Percentiles rank a stretch among this genome's conserved stretches.
Conservation (phyloP, 2,888 invertebrate species). For the Lepas anatifera region DNA sequence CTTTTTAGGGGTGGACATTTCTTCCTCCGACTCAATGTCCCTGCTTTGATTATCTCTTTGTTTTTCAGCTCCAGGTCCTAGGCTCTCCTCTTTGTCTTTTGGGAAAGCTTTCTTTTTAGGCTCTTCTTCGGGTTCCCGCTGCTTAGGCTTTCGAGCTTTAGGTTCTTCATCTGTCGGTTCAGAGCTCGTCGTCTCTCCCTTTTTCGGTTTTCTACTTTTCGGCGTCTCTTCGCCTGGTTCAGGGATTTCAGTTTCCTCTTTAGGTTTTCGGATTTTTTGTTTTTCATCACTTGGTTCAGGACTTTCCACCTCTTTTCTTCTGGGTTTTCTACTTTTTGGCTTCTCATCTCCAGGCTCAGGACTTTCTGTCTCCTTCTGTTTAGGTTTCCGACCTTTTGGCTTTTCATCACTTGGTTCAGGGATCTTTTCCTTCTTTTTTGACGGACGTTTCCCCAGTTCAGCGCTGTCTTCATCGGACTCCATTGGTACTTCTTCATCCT, state of each 20-base stretch:
- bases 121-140: constrained; percentile 21
- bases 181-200: no score
- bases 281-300: constrained; percentile 16
- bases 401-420: no score
- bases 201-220: constrained; percentile 19
- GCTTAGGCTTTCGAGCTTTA: no score
- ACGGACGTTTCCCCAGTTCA: constrained; percentile 26
- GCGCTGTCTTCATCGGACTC: constrained; percentile 31
- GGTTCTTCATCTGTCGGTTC: no score
- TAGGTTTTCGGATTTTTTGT: neutral
- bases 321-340: constrained; percentile 25
- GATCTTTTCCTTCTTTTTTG: constrained; percentile 34
- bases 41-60: no score
- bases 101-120: constrained; percentile 21
- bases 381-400: constrained; percentile 21
- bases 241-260: constrained; percentile 16
- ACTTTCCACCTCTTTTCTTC: constrained; percentile 15
- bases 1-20: no score
- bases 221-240: constrained; percentile 14
- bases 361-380: no score
- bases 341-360: constrained; percentile 29
- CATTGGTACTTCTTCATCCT: constrained; percentile 14
- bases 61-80: constrained; percentile 40
- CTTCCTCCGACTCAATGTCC: no score
- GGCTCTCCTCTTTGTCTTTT: constrained; percentile 32